Conservation (phyloP, 2,113 vertebrate genomes). For the Colinus virginianus region DNA sequence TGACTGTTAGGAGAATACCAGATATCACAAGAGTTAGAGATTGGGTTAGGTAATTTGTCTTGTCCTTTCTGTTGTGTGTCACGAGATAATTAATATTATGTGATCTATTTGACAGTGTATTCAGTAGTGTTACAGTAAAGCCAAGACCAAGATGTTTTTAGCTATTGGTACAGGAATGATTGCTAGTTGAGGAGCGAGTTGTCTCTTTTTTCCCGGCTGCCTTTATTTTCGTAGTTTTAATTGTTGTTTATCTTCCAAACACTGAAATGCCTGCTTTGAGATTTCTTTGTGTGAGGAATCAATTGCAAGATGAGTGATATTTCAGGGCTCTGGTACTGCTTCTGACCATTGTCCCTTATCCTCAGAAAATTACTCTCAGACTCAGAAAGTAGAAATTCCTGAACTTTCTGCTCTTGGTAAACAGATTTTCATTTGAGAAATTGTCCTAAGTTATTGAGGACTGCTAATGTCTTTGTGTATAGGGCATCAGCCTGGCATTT, state of each 20-base stretch:
- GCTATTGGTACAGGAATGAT: background rate
- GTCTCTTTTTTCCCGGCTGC: background rate
- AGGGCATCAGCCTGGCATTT: background rate
- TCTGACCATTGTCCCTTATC: background rate
- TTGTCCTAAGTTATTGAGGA: background rate
- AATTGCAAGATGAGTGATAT: background rate
- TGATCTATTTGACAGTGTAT: background rate
- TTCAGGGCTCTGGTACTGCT: background rate
- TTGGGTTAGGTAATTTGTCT: background rate
- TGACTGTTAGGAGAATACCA: background rate
- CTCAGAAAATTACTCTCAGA: background rate
- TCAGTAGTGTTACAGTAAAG: background rate
- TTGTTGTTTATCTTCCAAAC: background rate
- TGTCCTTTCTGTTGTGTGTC: background rate
- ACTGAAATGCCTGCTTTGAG: background rate
- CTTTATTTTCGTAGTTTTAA: background rate
- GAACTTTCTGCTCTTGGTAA: background rate
- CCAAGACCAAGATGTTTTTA: background rate
- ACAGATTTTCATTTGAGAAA: background rate
- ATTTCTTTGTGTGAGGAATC: background rate
- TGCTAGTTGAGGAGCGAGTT: background rate
- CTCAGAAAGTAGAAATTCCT: background rate
- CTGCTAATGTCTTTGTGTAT: background rate
- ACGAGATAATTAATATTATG: background rate
- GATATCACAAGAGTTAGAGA: background rate